Evolutionary conservation across 2,888 invertebrate genomes (phyloP), one percentile per base, ranked within the genome.

Genomic region (Spodoptera picta): DNA sequence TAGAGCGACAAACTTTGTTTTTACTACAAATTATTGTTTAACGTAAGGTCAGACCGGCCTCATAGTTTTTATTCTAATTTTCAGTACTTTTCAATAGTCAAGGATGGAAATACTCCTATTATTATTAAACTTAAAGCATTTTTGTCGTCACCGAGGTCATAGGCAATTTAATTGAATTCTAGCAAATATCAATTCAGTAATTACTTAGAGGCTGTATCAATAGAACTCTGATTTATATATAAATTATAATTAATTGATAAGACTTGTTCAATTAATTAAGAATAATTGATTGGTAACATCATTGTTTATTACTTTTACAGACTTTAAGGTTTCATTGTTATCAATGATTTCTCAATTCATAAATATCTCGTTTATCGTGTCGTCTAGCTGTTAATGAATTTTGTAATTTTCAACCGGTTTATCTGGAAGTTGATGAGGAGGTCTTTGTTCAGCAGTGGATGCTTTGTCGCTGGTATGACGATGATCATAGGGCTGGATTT

Each of bases 1-100:
- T 79, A 52, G 79, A 79, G 79, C 79, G 81, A 62, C 63, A 71
- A 78, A 67, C 67, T 66, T 66, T 64, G 79, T 79, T 79, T 79
- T 79, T 81, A 65, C 54, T 7, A n/a, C 51, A 24, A 65, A 70
- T 78, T 73, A 75, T 75, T 77, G 67, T 79, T 60, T 4, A 41
- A n/a, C 43, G 23, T 71, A 59, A 79, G 75, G 78, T 66, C 71
- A 50, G 50, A 0, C 4, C 49, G 79, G 52, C 79, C 76, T 76
- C 55, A 54, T 10, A 5, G 61, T 79, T 79, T 79, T 79, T 78
- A 55, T 58, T 47, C 52, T 53, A 36, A 70, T 66, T 75, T 79
- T 75, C 69, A 64, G 69, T 7, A 50, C 64, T 42, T 73, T 73
- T 73, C 71, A 63, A 73, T 70, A 65, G 58, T 68, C 79, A 79